A percentile compares a stretch with the other conserved stretches of the same genome.
Conservation (phyloP, 2,888 invertebrate genomes). For the Cepaea hortensis region DNA sequence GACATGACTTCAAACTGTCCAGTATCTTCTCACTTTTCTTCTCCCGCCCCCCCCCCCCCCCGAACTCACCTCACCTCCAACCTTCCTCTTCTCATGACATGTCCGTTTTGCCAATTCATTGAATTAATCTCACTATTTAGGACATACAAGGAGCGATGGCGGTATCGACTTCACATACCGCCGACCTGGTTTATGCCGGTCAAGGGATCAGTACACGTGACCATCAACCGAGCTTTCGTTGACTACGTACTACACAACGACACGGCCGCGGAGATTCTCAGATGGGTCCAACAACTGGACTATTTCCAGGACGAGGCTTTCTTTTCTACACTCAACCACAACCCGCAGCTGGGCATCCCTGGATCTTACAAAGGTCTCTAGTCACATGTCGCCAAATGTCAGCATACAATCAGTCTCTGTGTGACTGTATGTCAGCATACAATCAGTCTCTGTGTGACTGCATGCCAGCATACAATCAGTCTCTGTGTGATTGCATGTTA, state of each 20-base stretch:
- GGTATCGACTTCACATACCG: slow-evolving; percentile 4
- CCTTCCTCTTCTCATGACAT: too few species aligned
- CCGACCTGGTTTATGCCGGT: slow-evolving; percentile 20
- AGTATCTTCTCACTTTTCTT: too few species aligned
- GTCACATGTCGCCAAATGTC: background rate
- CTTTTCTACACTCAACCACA: slow-evolving; percentile 69
- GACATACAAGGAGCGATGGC: slow-evolving; percentile 21
- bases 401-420: background rate
- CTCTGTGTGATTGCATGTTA: too few species aligned
- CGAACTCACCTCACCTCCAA: too few species aligned
- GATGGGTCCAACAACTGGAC: slow-evolving; percentile 64
- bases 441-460: too few species aligned
- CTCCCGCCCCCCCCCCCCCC: too few species aligned
- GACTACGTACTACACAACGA: slow-evolving; percentile 65
- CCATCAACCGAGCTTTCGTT: slow-evolving; percentile 58
- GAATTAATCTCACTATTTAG: background rate
- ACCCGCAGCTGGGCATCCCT: slow-evolving; percentile 61
- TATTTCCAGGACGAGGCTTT: slow-evolving; percentile 69
- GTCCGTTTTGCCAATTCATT: too few species aligned
- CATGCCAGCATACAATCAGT: too few species aligned
- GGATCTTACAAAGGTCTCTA: slow-evolving; percentile 64
- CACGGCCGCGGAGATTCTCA: slow-evolving; percentile 57
- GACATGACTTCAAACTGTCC: too few species aligned
- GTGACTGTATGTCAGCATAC: too few species aligned
- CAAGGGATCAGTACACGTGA: slow-evolving; percentile 66